Base-by-base conservation (phyloP, 1,140 invertebrate genomes). In the Ips typographus region DNA sequence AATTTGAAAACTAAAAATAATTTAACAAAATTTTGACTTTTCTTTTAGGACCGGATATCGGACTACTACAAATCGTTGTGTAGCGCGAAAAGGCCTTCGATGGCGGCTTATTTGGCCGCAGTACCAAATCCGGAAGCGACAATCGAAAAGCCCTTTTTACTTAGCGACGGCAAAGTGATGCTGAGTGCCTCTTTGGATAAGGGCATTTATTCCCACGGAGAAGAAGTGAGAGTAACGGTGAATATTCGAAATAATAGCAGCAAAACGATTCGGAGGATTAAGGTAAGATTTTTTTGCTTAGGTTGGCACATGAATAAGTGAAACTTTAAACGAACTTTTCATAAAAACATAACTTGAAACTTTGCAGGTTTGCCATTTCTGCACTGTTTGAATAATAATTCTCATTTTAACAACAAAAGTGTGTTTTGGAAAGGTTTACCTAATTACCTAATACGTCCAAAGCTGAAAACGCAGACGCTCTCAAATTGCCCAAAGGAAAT, bases 221-320 rank as follows among this genome's bases (percentile, higher is more conserved):
- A 99, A 79, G 86, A 91, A 2, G 90, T 99, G 68, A 85, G 88
- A 56, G 92, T 99, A 0, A 93, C 91, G 77, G 89, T 99, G 4
- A 86, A 90, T 68, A 88, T 99, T 57, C 89, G 89, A 71, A 99
- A 99, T 81, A 95, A 95, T 75, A 98, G 94, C 75, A 94, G 91
- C 77, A 98, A 96, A 83, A 96, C 93, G 68, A 93, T 99, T 4
- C 90, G 94, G 77, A 91, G 95, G 82, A 91, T 99, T 70, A 94
- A 89, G 86, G 90, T 91, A 87, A 85, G 84, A 84, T 43, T 55
- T 22, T 8, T 3, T 49, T 22, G 44, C 22, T 49, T 22, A 49
- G 3, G 44, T 3, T 49, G 44, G 22, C 44, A 49, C 1, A 22
- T 22, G 22, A 49, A 22, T 49, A 8, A 49, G 22, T 49, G 44